Evolutionary conservation across 2,113 vertebrate species (phyloP).

Genomic region (Pelodiscus sinensis): DNA sequence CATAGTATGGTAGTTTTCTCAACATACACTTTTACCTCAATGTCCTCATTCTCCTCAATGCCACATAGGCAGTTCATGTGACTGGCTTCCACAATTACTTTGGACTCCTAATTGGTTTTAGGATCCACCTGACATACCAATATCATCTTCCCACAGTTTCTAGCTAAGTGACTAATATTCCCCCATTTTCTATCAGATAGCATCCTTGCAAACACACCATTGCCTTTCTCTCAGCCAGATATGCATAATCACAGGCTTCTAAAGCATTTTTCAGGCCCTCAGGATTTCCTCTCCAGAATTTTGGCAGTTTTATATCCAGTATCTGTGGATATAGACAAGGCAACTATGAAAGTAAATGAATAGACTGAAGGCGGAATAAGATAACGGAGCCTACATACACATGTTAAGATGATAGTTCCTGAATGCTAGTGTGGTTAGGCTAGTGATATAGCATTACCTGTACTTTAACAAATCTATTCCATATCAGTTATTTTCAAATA

Average conservation of each 20-base stretch:
- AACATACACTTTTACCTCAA: background rate
- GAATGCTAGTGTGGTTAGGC: background rate
- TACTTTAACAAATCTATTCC: background rate
- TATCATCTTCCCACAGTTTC: background rate
- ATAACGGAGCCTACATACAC: rapidly evolving
- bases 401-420: background rate
- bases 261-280: background rate
- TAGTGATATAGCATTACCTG: background rate
- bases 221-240: background rate
- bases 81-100: background rate
- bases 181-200: background rate
- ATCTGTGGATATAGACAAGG: background rate
- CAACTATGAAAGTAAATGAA: background rate
- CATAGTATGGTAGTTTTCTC: background rate
- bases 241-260: background rate
- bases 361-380: background rate
- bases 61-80: background rate
- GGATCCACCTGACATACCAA: background rate
- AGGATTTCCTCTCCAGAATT: background rate
- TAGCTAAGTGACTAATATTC: background rate
- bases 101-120: background rate
- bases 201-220: background rate
- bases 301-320: background rate
- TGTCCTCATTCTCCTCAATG: background rate
- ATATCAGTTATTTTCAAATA: background rate